These are phyloP conservation scores for Hippasteria phrygiana DNA, from an alignment of 53 echinoderm and acorn worm genomes.

Conservation along the genomic window DNA sequence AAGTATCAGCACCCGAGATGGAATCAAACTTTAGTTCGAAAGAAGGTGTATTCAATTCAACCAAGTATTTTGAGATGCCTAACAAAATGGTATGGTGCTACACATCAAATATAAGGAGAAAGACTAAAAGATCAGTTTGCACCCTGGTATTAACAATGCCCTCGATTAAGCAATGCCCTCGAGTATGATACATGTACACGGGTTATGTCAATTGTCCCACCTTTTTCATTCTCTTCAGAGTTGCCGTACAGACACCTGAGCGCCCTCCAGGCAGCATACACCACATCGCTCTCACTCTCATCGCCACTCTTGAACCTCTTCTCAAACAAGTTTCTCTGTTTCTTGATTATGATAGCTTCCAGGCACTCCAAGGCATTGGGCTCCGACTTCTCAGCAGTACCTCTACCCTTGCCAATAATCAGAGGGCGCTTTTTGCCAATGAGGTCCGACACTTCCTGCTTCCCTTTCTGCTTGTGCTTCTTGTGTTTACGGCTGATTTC, in stretches of 20 bases:
- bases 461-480: constrained; percentile 3
- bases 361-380: constrained; percentile 32
- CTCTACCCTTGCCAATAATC: neutral
- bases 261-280: constrained; percentile 49
- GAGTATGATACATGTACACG: too few species aligned
- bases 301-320: constrained; percentile 38
- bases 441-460: neutral
- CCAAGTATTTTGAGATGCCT: too few species aligned
- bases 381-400: neutral
- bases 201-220: neutral
- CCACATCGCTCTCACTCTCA: constrained; percentile 18
- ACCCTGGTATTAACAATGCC: too few species aligned
- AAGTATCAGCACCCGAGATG: too few species aligned
- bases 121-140: too few species aligned
- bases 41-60: too few species aligned
- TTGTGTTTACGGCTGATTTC: neutral
- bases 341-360: constrained; percentile 42
- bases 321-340: constrained; percentile 33
- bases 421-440: neutral
- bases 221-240: constrained; percentile 7
- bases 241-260: constrained; percentile 18
- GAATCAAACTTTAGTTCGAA: too few species aligned
- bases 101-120: too few species aligned
- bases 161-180: too few species aligned
- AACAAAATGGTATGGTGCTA: too few species aligned